phyloP scores from a whole-genome alignment of 1,140 invertebrate genomes.

The Camponotus pennsylvanicus region DNA sequence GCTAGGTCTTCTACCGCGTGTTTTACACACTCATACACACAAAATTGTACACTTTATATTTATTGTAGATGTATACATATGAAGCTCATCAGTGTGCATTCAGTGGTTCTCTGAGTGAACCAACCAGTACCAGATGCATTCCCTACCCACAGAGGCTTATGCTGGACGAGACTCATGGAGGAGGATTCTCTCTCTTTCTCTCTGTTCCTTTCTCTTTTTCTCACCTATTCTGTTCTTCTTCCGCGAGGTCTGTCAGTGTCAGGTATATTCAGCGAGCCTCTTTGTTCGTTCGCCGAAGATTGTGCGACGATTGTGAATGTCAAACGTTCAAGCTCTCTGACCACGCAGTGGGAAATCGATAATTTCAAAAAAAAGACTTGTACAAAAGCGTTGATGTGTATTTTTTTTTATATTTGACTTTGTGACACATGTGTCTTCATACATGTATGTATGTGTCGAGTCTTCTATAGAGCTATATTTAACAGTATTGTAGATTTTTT shows the following conservation, averaged over 20 bases:
- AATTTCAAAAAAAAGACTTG: not conserved
- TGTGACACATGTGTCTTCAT: not conserved
- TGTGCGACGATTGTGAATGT: not conserved
- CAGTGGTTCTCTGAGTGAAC: constrained; percentile 9
- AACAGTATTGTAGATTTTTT: not conserved
- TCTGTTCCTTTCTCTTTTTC: constrained; percentile 35
- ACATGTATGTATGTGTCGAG: too few relatives aligned
- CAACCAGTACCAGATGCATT: not conserved
- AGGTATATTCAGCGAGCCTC: constrained; percentile 58
- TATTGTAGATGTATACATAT: not conserved
- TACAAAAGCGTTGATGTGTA: not conserved
- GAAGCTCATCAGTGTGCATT: constrained; percentile 20
- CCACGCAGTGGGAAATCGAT: not conserved
- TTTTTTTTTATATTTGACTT: not conserved
- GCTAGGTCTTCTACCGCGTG: constrained; percentile 70
- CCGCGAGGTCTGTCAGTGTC: constrained; percentile 21
- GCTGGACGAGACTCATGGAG: constrained; percentile 32
- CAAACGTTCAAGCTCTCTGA: not conserved
- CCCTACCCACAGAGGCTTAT: not conserved
- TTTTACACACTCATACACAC: constrained; percentile 28
- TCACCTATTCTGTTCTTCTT: not conserved
- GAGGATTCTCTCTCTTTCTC: constrained; percentile 4
- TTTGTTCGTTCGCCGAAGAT: constrained; percentile 23
- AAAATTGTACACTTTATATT: constrained; percentile 2
- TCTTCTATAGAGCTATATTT: not conserved